Conservation (phyloP, 2,888 invertebrate genomes). For the Baccha elongata region DNA sequence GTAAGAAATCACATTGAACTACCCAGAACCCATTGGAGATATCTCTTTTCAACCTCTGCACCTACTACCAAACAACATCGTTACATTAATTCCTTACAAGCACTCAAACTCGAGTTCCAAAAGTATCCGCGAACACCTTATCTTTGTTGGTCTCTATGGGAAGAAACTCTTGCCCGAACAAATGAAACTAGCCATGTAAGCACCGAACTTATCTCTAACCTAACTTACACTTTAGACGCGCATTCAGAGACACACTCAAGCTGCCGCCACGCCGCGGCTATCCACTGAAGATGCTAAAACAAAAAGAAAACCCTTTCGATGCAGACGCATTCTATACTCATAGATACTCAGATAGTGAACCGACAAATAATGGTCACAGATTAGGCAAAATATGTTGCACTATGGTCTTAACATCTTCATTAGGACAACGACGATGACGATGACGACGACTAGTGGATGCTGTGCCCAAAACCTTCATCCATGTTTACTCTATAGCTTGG, state of each 20-base stretch:
- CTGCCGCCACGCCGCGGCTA: not conserved
- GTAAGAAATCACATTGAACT: slow-evolving; percentile 70
- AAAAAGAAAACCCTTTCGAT: slow-evolving; percentile 26
- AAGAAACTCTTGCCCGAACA: slow-evolving; percentile 35
- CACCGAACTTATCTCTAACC: slow-evolving; percentile 66
- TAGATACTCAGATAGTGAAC: slow-evolving; percentile 65
- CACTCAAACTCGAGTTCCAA: slow-evolving; percentile 41
- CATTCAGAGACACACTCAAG: slow-evolving; percentile 54
- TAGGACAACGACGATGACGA: slow-evolving; percentile 32
- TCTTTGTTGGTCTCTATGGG: slow-evolving; percentile 39
- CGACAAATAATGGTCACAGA: slow-evolving; percentile 69
- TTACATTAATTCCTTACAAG: slow-evolving; percentile 71
- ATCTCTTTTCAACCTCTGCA: slow-evolving; percentile 37
- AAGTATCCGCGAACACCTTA: slow-evolving; percentile 42
- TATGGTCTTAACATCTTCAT: slow-evolving; percentile 72
- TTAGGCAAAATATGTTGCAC: slow-evolving; percentile 66
- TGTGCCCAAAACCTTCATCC: not conserved
- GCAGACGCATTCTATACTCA: slow-evolving; percentile 54
- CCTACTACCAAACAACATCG: slow-evolving; percentile 55
- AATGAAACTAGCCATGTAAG: slow-evolving; percentile 61
- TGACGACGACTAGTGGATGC: not conserved
- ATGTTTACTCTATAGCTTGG: slow-evolving; percentile 14
- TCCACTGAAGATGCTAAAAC: slow-evolving; percentile 57
- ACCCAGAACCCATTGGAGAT: slow-evolving; percentile 47
- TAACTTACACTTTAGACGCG: slow-evolving; percentile 62